These are phyloP conservation scores for Halichondria panicea DNA, from an alignment of 37 sponge, comb jelly and placozoan species.

Conservation along the genomic window DNA sequence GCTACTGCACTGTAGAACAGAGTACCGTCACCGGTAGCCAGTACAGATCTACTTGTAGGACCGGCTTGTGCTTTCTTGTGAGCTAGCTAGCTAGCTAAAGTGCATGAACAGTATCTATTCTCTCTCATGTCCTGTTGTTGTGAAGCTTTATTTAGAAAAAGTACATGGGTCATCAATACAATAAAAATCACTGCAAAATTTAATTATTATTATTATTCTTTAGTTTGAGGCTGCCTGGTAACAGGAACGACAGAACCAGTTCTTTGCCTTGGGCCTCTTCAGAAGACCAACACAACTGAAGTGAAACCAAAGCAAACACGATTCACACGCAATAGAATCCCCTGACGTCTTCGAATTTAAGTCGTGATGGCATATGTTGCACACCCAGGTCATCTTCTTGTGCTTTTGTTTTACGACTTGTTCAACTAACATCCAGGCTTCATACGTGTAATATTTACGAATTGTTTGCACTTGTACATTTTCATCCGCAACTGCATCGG, in stretches of 20 bases:
- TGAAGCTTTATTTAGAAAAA: too few relatives aligned
- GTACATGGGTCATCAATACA: too few relatives aligned
- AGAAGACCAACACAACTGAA: constrained; percentile 5
- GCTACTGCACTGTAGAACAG: too few relatives aligned
- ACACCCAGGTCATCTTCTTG: neutral
- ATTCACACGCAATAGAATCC: constrained; percentile 5
- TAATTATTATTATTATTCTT: neutral
- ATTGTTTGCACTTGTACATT: neutral
- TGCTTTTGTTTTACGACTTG: constrained; percentile 4
- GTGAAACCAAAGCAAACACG: constrained; percentile 24
- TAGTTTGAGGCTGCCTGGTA: neutral
- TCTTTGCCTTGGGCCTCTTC: constrained; percentile 1
- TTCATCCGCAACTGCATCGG: constrained; percentile 6
- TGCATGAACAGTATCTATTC: too few relatives aligned
- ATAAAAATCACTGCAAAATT: too few relatives aligned
- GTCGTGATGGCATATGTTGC: neutral
- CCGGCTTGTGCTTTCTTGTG: too few relatives aligned
- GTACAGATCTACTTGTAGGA: too few relatives aligned
- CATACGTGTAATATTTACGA: neutral
- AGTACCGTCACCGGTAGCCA: too few relatives aligned
- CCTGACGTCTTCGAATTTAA: too few relatives aligned
- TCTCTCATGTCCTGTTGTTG: too few relatives aligned
- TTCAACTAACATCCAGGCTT: constrained; percentile 2
- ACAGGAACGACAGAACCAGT: constrained; percentile 19
- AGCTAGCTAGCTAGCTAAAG: too few relatives aligned